A percentile compares a stretch with the other conserved stretches of the same genome.
Conservation (phyloP, 92 coral and sea anemone species). For the Paragorgia papillata region DNA sequence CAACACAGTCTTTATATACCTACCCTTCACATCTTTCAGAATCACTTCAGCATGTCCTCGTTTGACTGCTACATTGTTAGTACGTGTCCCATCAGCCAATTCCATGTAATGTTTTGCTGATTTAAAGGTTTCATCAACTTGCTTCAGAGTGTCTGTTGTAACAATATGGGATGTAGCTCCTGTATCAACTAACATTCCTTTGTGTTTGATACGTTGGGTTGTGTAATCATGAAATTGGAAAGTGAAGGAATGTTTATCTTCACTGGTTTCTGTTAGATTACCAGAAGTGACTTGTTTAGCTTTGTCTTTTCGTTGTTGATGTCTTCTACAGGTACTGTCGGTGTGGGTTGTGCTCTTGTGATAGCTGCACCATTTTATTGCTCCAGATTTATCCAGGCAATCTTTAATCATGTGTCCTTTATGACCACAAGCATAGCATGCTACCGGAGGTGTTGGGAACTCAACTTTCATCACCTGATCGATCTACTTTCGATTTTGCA, state of each 20-base stretch:
- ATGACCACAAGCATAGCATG: conserved; percentile 32
- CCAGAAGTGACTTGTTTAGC: conserved; percentile 18
- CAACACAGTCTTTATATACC: conserved; percentile 21
- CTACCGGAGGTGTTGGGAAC: neutral
- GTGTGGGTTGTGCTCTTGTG: conserved; percentile 8
- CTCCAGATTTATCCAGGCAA: conserved; percentile 30
- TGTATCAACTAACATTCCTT: neutral
- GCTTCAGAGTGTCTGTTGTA: neutral
- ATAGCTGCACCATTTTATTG: conserved; percentile 2
- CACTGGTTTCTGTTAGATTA: neutral
- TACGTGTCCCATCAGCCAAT: conserved; percentile 38
- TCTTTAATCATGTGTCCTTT: conserved; percentile 38
- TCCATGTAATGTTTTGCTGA: conserved; percentile 39
- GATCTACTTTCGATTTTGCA: conserved; percentile 3
- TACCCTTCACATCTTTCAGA: conserved; percentile 36
- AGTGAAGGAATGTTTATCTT: neutral
- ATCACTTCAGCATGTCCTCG: conserved; percentile 42
- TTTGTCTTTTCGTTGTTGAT: conserved; percentile 22
- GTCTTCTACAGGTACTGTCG: conserved; percentile 16
- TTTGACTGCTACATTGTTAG: conserved; percentile 41
- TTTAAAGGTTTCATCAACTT: conserved; percentile 7
- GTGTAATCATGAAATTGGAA: neutral
- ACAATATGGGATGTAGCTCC: conserved; percentile 10
- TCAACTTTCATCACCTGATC: neutral
- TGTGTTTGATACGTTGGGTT: neutral